Conservation (phyloP, 2,888 invertebrate genomes). For the Acronicta leporina region DNA sequence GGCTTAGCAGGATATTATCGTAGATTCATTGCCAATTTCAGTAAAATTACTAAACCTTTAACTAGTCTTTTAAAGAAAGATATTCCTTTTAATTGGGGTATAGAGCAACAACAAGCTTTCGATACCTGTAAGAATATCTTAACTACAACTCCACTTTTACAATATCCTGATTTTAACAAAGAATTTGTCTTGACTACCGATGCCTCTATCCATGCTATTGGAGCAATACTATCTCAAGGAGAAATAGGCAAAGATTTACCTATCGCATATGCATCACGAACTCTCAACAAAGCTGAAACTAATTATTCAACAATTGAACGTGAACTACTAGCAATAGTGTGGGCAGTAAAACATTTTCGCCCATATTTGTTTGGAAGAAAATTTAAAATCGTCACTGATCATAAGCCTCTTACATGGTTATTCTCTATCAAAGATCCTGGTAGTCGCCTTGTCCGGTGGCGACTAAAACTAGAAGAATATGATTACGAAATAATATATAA, state of each 20-base stretch:
- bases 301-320: slow-evolving; percentile 60
- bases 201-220: slow-evolving; percentile 15
- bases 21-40: slow-evolving; percentile 17
- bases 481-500: slow-evolving; percentile 27
- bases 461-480: slow-evolving; percentile 22
- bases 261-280: slow-evolving; percentile 50
- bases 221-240: slow-evolving; percentile 22
- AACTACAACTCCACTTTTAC: slow-evolving; percentile 7
- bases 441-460: slow-evolving; percentile 18
- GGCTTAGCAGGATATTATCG: slow-evolving; percentile 23
- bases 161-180: slow-evolving; percentile 25
- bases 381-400: slow-evolving; percentile 38
- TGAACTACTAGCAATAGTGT: slow-evolving; percentile 62
- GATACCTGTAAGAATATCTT: slow-evolving; percentile 23
- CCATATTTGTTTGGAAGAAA: slow-evolving; percentile 5
- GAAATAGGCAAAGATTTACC: slow-evolving; percentile 24
- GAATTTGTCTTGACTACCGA: slow-evolving; percentile 24
- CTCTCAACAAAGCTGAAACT: slow-evolving; percentile 40
- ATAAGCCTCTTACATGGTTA: slow-evolving; percentile 56
- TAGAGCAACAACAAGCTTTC: slow-evolving; percentile 14
- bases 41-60: slow-evolving; percentile 25
- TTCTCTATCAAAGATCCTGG: slow-evolving; percentile 26
- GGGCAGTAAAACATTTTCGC: slow-evolving; percentile 8
- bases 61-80: slow-evolving; percentile 22
- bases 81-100: slow-evolving; percentile 13